Percentiles rank a stretch among this genome's conserved stretches.
phyloP scores from a whole-genome alignment of 2,113 vertebrate species.

The Pogonocichla stellata region DNA sequence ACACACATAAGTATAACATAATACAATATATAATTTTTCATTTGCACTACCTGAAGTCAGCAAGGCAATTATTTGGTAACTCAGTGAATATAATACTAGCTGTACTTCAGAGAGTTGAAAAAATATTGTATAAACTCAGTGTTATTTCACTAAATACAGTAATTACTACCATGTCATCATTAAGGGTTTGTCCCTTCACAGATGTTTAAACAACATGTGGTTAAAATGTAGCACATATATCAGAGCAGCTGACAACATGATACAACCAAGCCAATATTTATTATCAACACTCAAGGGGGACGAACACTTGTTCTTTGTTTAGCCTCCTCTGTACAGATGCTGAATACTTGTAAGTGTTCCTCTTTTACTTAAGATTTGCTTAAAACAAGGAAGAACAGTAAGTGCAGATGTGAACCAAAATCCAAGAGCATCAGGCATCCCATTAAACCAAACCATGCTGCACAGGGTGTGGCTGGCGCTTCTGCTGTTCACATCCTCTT shows the following conservation, averaged over 20 bases:
- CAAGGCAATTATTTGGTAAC: neutral
- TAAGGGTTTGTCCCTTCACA: constrained; percentile 40
- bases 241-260: constrained; percentile 52
- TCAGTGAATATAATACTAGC: neutral
- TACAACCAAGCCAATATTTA: constrained; percentile 36
- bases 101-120: neutral
- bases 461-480: rapidly evolving
- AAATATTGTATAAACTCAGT: constrained; percentile 24
- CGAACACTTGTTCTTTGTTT: constrained; percentile 34
- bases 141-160: constrained; percentile 40
- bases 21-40: neutral
- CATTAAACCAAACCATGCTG: neutral
- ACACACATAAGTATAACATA: neutral
- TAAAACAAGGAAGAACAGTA: constrained; percentile 4
- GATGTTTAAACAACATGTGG: constrained; percentile 61
- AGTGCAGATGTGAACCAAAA: constrained; percentile 19
- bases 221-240: constrained; percentile 43
- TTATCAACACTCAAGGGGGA: constrained; percentile 38
- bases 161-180: constrained; percentile 44
- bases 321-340: constrained; percentile 9
- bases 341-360: neutral
- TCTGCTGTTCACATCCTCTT: neutral
- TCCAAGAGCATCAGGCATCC: neutral
- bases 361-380: constrained; percentile 10
- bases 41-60: neutral